Evolutionary conservation across 2,797 vertebrate genomes (phyloP).

Genomic region (Caiman crocodilus): DNA sequence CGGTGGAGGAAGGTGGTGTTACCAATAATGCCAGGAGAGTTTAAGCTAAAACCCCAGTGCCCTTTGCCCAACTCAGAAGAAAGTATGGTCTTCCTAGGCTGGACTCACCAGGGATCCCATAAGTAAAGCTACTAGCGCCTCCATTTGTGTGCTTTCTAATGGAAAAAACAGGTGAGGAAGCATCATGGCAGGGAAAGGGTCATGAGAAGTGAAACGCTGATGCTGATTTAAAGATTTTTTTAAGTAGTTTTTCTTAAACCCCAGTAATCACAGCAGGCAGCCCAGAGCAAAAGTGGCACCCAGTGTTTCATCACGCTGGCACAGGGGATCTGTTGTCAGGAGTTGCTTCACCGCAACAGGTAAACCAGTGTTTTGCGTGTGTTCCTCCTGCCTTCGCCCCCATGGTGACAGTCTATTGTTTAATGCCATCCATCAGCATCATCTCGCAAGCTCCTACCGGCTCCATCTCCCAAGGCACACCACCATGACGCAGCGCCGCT

Average conservation of each 20-base stretch:
- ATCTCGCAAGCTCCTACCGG: not conserved
- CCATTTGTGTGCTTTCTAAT: not conserved
- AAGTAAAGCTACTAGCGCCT: not conserved
- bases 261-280: not conserved
- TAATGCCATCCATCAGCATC: not conserved
- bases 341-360: not conserved
- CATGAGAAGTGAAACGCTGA: not conserved
- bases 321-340: no score
- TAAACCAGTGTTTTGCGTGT: not conserved
- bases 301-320: not conserved
- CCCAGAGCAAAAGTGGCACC: not conserved
- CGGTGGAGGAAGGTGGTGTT: not conserved
- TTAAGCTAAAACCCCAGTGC: not conserved
- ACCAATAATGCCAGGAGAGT: not conserved
- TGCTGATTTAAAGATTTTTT: not conserved
- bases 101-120: no score
- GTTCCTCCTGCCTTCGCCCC: rapidly evolving
- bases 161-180: not conserved
- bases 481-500: not conserved
- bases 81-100: not conserved
- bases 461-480: not conserved
- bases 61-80: not conserved
- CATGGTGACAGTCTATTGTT: no score
- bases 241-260: not conserved
- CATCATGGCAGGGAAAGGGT: not conserved